phyloP scores from a whole-genome alignment of 2,888 invertebrate genomes.

The Oligia fasciuncula region DNA sequence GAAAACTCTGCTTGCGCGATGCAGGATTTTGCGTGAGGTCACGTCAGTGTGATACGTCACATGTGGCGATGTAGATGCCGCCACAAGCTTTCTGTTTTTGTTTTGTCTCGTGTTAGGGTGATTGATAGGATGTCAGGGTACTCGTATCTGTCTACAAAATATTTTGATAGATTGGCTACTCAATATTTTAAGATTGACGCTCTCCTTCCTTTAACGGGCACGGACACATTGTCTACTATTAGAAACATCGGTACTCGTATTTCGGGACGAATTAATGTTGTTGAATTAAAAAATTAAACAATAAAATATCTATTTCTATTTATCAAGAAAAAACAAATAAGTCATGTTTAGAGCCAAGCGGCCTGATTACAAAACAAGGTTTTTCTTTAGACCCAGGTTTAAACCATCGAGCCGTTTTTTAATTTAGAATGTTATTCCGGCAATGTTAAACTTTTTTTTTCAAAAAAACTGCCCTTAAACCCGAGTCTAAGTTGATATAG shows the following conservation, averaged over 20 bases:
- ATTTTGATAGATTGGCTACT: conserved; percentile 21
- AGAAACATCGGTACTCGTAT: neutral
- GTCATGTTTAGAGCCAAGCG: neutral
- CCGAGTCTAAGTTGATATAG: neutral
- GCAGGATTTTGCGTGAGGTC: neutral
- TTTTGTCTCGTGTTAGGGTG: conserved; percentile 10
- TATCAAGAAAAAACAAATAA: neutral
- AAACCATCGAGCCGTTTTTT: too few species aligned
- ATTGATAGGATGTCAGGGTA: conserved; percentile 13
- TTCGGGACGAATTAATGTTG: neutral
- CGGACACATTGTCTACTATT: neutral
- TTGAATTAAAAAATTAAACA: neutral
- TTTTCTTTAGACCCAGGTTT: too few species aligned
- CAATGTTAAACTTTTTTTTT: too few species aligned
- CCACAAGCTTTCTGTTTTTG: neutral
- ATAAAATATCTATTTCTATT: neutral
- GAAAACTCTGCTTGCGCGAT: neutral
- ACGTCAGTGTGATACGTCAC: neutral
- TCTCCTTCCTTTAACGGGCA: neutral
- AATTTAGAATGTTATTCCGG: neutral
- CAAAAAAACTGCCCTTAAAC: too few species aligned
- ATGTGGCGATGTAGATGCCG: neutral
- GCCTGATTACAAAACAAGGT: too few species aligned
- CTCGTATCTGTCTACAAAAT: neutral
- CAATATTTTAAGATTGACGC: neutral